Conservation (phyloP, 2,888 invertebrate genomes). For the Ligdia adustata region DNA sequence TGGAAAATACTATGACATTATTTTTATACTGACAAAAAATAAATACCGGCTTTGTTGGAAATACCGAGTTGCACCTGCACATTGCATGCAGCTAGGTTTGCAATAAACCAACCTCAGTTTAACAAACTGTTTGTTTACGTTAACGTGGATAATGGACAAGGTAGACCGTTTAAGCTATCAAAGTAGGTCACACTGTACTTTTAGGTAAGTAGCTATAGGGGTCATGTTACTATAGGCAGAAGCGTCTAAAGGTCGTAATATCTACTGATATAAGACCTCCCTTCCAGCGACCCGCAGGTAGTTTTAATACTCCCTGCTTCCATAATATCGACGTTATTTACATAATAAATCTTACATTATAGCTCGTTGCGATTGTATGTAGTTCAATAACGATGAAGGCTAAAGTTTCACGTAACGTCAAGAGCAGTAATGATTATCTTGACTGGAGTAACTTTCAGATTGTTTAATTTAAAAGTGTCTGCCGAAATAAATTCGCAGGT, state of each 20-base stretch:
- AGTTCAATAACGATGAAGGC: neutral
- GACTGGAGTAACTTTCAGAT: conserved; percentile 10
- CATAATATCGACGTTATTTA: conserved; percentile 3
- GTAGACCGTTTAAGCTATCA: conserved; percentile 15
- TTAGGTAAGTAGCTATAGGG: conserved; percentile 15
- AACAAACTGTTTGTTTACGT: conserved; percentile 15
- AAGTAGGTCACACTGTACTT: conserved; percentile 24
- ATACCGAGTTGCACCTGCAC: no score
- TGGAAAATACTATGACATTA: no score
- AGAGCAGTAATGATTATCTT: conserved; percentile 3
- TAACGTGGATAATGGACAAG: conserved; percentile 10
- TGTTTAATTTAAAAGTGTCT: conserved; percentile 6
- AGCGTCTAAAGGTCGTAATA: conserved; percentile 13
- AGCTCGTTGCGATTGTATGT: neutral
- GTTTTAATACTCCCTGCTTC: neutral
- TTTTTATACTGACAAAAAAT: no score
- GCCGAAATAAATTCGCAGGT: conserved; percentile 11
- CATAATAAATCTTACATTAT: conserved; percentile 1
- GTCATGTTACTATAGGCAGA: conserved; percentile 19
- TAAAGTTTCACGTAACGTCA: neutral
- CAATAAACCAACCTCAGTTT: conserved; percentile 6
- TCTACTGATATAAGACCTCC: conserved; percentile 8
- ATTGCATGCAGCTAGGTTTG: no score
- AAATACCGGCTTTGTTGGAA: no score
- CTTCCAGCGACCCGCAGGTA: neutral